Base-by-base conservation (phyloP, 2,113 vertebrate genomes). In the Charadrius vociferus region DNA sequence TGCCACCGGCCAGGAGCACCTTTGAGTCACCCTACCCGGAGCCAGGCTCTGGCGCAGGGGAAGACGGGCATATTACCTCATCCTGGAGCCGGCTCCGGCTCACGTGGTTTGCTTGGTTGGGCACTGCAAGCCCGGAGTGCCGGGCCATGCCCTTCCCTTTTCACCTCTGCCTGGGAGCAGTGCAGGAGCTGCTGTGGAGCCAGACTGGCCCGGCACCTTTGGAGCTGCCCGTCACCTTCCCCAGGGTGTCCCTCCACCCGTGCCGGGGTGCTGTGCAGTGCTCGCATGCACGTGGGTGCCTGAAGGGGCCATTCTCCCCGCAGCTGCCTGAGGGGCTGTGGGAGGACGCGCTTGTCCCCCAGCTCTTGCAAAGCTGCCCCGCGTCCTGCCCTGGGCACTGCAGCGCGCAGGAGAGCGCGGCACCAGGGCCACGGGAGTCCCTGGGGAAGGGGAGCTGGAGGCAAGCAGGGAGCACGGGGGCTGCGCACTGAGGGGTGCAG, bases 31-130 rank as follows among this genome's bases (percentile, higher is more conserved):
- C 62, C 82, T 93, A 88, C 79, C 93, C 5, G 1, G 79, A 92
- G 94, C 90, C 95, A 86, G 95, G 85, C 81, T 89, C 43, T 2
- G 5, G 78, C 11, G 47, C 12, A 19, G 82, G 78, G 96, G 82
- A 93, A 95, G 80, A 88, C 22, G 7, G 86, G 88, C 80, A 39
- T 4, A 95, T 97, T 95, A 96, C 96, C 94, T 96, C 96, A 97
- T 95, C 95, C 75, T 92, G 91, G 93, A 95, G 81, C 86, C 3
- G 0, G 68, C 27, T 83, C 62, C 1, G 7, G 53, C 53, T 93
- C 95, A 86, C 45, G 20, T 90, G 91, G 75, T 53, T 55, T 8
- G 19, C 56, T 68, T 37, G 29, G 68, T 30, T 90, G 94, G 93
- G 86, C 79, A 80, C 66, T 0, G 22, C 34, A 22, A 81, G 62